These are phyloP conservation scores for Tetrapedia diversipes DNA, from an alignment of 2,888 invertebrate species.

Conservation along the genomic window DNA sequence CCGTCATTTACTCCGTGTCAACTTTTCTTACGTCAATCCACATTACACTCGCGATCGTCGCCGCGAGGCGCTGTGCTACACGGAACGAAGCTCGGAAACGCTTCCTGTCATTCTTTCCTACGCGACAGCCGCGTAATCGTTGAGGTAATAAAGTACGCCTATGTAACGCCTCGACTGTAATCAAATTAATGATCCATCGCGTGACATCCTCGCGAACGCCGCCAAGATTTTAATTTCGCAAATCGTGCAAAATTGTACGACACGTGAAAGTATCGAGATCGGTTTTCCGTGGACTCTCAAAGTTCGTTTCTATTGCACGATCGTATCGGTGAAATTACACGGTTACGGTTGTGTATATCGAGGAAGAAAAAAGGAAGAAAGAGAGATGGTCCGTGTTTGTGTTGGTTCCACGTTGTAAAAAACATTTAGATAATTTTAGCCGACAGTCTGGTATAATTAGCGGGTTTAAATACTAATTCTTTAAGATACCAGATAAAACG, in stretches of 20 bases:
- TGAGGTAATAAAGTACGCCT: not conserved
- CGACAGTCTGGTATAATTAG: constrained; percentile 28
- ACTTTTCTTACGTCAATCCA: not conserved
- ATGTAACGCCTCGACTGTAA: too few relatives aligned
- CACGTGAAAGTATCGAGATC: not conserved
- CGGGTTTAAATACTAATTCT: constrained; percentile 34
- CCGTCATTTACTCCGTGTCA: constrained; percentile 11
- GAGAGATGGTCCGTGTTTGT: not conserved
- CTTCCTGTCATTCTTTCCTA: not conserved
- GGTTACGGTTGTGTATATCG: constrained; percentile 1
- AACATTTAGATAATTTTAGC: constrained; percentile 22
- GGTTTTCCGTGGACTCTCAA: too few relatives aligned
- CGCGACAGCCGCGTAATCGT: not conserved
- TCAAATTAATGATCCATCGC: constrained; percentile 45
- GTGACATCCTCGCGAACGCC: constrained; percentile 12
- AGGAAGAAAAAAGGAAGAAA: not conserved
- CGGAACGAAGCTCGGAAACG: not conserved
- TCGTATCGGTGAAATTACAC: not conserved
- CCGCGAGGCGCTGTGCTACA: not conserved
- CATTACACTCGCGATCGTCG: too few relatives aligned
- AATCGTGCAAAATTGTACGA: not conserved
- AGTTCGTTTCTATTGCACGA: not conserved
- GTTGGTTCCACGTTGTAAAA: constrained; percentile 32
- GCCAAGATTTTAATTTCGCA: constrained; percentile 12
- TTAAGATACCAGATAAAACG: constrained; percentile 43